phyloP scores from a whole-genome alignment of 1,140 invertebrate species.

The Macrobrachium rosenbergii region DNA sequence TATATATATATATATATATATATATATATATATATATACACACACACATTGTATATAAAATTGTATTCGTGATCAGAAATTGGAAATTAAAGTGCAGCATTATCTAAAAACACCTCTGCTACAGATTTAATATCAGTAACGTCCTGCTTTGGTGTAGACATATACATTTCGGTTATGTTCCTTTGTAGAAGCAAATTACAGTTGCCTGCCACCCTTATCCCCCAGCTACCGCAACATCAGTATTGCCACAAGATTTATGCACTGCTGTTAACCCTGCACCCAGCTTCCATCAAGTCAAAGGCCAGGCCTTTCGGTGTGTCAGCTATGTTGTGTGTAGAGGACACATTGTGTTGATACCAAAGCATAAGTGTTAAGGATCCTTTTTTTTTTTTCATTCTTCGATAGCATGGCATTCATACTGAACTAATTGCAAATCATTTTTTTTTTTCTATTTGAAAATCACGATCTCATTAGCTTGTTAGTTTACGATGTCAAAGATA shows the following conservation, averaged over 20 bases:
- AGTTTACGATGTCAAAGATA: no score
- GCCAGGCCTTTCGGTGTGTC: constrained; percentile 33
- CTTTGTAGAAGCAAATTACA: no score
- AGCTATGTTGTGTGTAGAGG: not conserved
- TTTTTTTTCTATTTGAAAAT: constrained; percentile 14
- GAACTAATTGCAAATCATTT: constrained; percentile 1
- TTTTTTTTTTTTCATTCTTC: constrained; percentile 6
- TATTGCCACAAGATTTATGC: not conserved
- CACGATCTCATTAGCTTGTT: no score
- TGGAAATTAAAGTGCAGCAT: no score
- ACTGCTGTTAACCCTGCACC: not conserved
- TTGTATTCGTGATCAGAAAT: no score
- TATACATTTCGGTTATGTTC: no score
- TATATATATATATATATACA: no score
- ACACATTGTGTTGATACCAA: constrained; percentile 54
- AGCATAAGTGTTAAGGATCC: constrained; percentile 40
- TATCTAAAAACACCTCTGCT: no score
- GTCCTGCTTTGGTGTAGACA: no score
- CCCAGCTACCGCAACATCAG: not conserved
- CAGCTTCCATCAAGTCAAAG: constrained; percentile 30
- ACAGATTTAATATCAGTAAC: no score
- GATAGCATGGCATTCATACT: constrained; percentile 17
- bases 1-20: no score
- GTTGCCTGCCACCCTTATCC: not conserved
- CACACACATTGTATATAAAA: no score